Evolutionary conservation across 1,140 invertebrate species (phyloP).

Genomic region (Saxidomus purpurata): DNA sequence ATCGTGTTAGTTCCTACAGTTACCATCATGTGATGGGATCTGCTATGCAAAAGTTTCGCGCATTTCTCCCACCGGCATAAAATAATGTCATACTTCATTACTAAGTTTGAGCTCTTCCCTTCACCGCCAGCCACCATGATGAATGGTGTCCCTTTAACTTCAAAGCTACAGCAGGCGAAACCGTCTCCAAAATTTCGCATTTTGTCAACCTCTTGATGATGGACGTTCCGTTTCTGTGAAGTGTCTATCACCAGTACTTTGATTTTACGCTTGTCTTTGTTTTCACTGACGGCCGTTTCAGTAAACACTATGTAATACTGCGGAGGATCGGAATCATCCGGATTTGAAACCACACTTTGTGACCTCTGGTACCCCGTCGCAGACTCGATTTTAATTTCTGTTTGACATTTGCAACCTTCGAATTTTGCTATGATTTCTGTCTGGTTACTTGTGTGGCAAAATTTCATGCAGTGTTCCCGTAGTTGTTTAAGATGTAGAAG

Average conservation of each 20-base stretch:
- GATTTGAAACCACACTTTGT: slow-evolving; percentile 46
- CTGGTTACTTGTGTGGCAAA: slow-evolving; percentile 29
- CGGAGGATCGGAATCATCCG: slow-evolving; percentile 31
- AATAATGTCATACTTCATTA: slow-evolving; percentile 60
- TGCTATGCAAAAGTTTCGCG: slow-evolving; percentile 50
- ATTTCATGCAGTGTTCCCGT: slow-evolving; percentile 28
- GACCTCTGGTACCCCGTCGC: slow-evolving; percentile 24
- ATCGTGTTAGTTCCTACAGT: not conserved
- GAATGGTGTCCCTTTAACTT: slow-evolving; percentile 43
- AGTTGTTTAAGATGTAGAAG: slow-evolving; percentile 42
- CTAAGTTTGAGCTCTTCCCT: not conserved
- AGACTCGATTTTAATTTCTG: slow-evolving; percentile 17
- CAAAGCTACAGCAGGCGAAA: slow-evolving; percentile 46
- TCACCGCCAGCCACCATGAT: slow-evolving; percentile 40
- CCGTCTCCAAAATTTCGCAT: slow-evolving; percentile 25
- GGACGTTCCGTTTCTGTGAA: slow-evolving; percentile 24
- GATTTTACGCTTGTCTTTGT: slow-evolving; percentile 14
- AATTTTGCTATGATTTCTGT: slow-evolving; percentile 7
- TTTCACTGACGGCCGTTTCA: not conserved
- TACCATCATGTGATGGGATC: slow-evolving; percentile 53
- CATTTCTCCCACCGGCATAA: slow-evolving; percentile 54
- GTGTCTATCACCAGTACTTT: slow-evolving; percentile 54
- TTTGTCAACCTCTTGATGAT: slow-evolving; percentile 31
- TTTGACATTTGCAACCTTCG: slow-evolving; percentile 31
- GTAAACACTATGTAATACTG: slow-evolving; percentile 54